Base-by-base conservation (phyloP, 2,113 vertebrate species). In the Chlorodrepanis virens region DNA sequence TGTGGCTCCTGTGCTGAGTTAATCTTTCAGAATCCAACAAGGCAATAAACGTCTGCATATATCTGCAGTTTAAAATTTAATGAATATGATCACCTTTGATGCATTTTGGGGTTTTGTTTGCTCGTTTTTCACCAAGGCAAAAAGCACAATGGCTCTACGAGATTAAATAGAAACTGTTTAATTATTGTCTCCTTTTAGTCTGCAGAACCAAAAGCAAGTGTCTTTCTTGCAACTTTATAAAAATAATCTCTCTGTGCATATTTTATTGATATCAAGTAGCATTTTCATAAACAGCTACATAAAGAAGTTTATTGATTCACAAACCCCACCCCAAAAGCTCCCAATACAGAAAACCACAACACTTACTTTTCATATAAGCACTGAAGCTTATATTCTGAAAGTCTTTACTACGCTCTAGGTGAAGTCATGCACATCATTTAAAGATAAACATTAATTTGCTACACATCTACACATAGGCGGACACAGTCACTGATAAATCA, bases 31-130 rank as follows among this genome's bases (percentile, higher is more conserved):
- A 90, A 93, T 52, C 60, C 67, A 91, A 87, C 83, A 63, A 85
- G 45, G 87, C 84, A 83, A 61, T 61, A 93, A 95, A 91, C 63
- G 59, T 83, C 63, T 94, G 69, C 52, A 86, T 81, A 60, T 83
- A 93, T 81, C 56, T 88, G 40, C 23, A 17, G 50, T 94, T 96
- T 90, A 94, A 95, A 94, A 92, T 93, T 94, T 95, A 92, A 95
- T 93, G 76, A 93, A 59, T 79, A 27, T 78, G 47, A 93, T 78
- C 64, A 81, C 20, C 44, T 87, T 63, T 77, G 31, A 83, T 83
- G 12, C 0, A 0, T 70, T 84, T 76, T 31, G 33, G 59, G 37
- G 11, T 14, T 77, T 90, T 75, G 16, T 64, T 72, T 54, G 8
- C 70, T 64, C 12, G 1, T 76, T 77, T 92, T 90, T 90, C 64